Conservation (phyloP, 2,113 vertebrate genomes). For the Tetraodon nigroviridis region DNA sequence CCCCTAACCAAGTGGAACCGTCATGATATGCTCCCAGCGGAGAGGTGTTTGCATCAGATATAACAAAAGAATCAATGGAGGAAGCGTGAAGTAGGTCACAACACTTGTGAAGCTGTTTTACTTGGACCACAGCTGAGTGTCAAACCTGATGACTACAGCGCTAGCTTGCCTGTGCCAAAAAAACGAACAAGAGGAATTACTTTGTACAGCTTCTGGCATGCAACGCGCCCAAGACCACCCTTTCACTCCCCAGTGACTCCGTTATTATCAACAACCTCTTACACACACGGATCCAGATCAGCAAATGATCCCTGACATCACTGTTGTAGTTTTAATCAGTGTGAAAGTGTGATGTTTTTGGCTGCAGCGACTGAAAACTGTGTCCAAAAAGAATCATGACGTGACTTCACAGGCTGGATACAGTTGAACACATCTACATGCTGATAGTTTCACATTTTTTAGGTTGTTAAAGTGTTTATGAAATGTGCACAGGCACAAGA, state of each 20-base stretch:
- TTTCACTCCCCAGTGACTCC: constrained; percentile 1
- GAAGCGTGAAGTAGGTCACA: constrained; percentile 1
- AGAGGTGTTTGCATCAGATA: constrained; percentile 29
- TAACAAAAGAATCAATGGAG: constrained; percentile 25
- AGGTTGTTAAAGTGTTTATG: neutral
- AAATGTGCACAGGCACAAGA: constrained; percentile 2
- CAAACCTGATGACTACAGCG: neutral
- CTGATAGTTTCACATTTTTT: too few relatives aligned
- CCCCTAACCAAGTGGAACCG: constrained; percentile 50
- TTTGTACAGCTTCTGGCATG: constrained; percentile 17
- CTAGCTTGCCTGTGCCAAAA: constrained; percentile 4
- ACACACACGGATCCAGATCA: constrained; percentile 5
- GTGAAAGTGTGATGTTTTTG: neutral
- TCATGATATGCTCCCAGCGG: constrained; percentile 9
- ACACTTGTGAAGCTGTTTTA: constrained; percentile 7
- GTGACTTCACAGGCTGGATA: too few relatives aligned
- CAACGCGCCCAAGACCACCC: constrained; percentile 18
- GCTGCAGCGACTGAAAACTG: constrained; percentile 20
- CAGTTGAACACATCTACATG: too few relatives aligned
- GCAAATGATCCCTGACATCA: constrained; percentile 18
- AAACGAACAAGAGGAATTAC: constrained; percentile 20
- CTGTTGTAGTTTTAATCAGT: constrained; percentile 31
- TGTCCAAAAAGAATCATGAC: too few relatives aligned
- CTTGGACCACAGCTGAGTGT: constrained; percentile 26
- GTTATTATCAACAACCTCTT: constrained; percentile 23